Percentiles rank a stretch among this genome's conserved stretches.
These are phyloP conservation scores for Ophthalmolycus amberensis DNA, from an alignment of 2,113 vertebrate species.

Conservation along the genomic window DNA sequence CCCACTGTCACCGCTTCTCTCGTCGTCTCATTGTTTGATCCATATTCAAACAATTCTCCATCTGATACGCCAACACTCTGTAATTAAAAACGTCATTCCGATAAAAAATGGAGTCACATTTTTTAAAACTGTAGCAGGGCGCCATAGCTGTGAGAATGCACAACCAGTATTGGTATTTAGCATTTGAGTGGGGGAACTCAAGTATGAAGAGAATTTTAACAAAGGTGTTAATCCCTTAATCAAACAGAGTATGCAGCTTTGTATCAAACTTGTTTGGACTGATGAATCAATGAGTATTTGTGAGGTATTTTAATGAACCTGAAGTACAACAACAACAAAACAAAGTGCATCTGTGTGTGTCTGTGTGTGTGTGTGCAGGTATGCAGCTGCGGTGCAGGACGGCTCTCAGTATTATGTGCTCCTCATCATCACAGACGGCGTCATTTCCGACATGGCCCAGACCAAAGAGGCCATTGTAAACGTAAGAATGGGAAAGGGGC, in stretches of 20 bases:
- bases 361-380: constrained; percentile 72
- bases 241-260: constrained; percentile 21
- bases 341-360: constrained; percentile 23
- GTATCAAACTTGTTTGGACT: constrained; percentile 27
- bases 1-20: neutral
- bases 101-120: constrained; percentile 58
- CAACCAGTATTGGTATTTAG: constrained; percentile 31
- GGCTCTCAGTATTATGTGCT: constrained; percentile 95
- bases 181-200: constrained; percentile 52
- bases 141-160: constrained; percentile 15
- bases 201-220: constrained; percentile 34
- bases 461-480: constrained; percentile 98
- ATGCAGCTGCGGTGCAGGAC: constrained; percentile 90
- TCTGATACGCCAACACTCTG: constrained; percentile 57
- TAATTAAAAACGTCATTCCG: constrained; percentile 74
- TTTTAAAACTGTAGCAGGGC: constrained; percentile 43
- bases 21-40: constrained; percentile 13
- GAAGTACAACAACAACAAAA: constrained; percentile 7
- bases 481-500: constrained; percentile 79
- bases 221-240: constrained; percentile 35
- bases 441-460: constrained; percentile 98
- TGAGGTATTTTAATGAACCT: constrained; percentile 40
- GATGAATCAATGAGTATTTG: constrained; percentile 20
- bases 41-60: constrained; percentile 52
- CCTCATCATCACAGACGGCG: constrained; percentile 96